Base-by-base conservation (phyloP, 2,797 vertebrate genomes). In the Amblyopsis hoosieri region DNA sequence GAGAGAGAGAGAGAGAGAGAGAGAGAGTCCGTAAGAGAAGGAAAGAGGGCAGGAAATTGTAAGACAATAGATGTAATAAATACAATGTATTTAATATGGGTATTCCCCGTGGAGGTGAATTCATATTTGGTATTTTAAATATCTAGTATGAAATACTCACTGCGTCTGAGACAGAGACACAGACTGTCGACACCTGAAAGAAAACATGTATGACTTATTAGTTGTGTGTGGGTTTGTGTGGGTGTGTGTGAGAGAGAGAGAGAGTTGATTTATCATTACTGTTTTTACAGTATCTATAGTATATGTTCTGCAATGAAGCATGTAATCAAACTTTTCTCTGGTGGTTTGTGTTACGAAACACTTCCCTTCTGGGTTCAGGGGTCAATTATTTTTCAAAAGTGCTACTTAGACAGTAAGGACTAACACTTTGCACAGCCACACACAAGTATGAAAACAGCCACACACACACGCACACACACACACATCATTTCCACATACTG, bases 121-220 rank as follows among this genome's bases (percentile, higher is more conserved):
- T 51, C 9, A 15, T 50, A 15, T 10, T 15, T 17, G 17, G 14
- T 9, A 2, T 54, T 12, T 31, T 8, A 2, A 15, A 48, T 42
- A 14, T 42, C 13, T 54, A 29, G 7, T 3, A 55, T 48, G 12
- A 14, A 12, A 71, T 69, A 88, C 93, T 85, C 79, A 95, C 94
- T 91, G 89, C 82, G 74, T 94, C 92, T 45, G 76, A 71, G 61
- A 85, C 58, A 23, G 88, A 85, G 66, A 89, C 84, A 74, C 94
- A 95, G 74, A 87, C 74, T 4, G 90, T 74, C 58, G 85, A 83
- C 83, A 93, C 93, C 94, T 95, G 83, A 67, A 87, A 86, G 72
- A 82, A 62, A 75, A 19, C 29, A 31, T 73, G 15, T 51, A 73
- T 45, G 12, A 37, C 17, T 85, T 69, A 66, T 23, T 23, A 23